These are phyloP conservation scores for Channallabes apus DNA, from an alignment of 2,797 vertebrate genomes.

Conservation along the genomic window DNA sequence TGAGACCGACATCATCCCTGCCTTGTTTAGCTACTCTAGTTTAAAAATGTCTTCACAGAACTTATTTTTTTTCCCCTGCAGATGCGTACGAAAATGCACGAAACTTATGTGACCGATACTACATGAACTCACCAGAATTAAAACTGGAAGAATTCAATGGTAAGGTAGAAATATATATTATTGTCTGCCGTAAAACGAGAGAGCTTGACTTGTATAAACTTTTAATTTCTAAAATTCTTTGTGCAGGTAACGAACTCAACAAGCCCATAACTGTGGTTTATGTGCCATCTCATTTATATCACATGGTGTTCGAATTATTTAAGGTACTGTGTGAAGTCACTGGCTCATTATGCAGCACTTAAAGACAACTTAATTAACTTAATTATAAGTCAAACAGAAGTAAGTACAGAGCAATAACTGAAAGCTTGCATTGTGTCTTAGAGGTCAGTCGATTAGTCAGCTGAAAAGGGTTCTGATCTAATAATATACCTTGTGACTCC, in stretches of 20 bases:
- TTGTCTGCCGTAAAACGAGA: neutral
- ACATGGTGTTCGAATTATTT: conserved; percentile 99
- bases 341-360: neutral
- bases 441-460: neutral
- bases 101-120: conserved; percentile 94
- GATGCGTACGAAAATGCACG: conserved; percentile 96
- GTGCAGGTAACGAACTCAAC: conserved; percentile 79
- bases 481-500: conserved; percentile 52
- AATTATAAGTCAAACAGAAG: neutral
- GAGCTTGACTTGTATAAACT: neutral
- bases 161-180: conserved; percentile 61
- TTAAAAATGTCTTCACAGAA: neutral
- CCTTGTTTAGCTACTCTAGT: neutral
- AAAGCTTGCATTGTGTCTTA: neutral
- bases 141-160: conserved; percentile 87
- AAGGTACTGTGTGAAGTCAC: conserved; percentile 80
- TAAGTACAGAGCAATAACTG: neutral
- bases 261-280: conserved; percentile 89
- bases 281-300: conserved; percentile 96
- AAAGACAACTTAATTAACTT: neutral
- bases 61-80: conserved; percentile 57
- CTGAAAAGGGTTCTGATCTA: conserved; percentile 8
- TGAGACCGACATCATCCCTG: neutral
- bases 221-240: conserved; percentile 37
- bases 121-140: conserved; percentile 93